A percentile compares a stretch with the other conserved stretches of the same genome.
Conservation (phyloP, 1,140 invertebrate species). For the Oryctes rhinoceros region DNA sequence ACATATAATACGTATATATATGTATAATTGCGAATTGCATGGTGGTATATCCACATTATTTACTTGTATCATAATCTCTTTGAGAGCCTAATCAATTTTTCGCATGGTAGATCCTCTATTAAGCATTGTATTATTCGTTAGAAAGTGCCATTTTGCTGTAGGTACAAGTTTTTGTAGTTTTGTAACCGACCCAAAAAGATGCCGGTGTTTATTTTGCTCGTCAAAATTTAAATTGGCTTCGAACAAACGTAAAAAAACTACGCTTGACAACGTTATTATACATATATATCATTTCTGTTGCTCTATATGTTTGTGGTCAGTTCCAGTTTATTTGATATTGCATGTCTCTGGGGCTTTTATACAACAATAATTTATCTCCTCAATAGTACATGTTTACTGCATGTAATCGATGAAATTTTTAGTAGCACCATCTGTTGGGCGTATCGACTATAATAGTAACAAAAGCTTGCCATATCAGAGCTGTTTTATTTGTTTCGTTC, state of each 20-base stretch:
- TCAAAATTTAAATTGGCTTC: too few species aligned
- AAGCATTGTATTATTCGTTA: conserved; percentile 55
- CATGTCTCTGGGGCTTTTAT: conserved; percentile 48
- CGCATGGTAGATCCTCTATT: conserved; percentile 57
- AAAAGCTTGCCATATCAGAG: neutral
- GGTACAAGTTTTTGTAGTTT: conserved; percentile 52
- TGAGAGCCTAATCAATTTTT: conserved; percentile 51
- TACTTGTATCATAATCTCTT: conserved; percentile 45
- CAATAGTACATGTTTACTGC: conserved; percentile 45
- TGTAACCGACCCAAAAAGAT: conserved; percentile 62
- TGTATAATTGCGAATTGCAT: conserved; percentile 45
- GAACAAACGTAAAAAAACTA: neutral
- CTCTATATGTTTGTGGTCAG: conserved; percentile 35
- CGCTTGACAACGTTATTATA: neutral
- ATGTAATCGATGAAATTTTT: conserved; percentile 36
- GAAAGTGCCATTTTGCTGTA: conserved; percentile 56
- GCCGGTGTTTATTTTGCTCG: conserved; percentile 4
- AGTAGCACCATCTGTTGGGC: conserved; percentile 25
- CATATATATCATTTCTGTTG: neutral
- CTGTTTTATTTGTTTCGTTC: neutral
- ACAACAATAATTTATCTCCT: neutral
- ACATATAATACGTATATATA: conserved; percentile 13
- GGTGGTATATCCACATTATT: conserved; percentile 45
- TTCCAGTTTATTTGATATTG: conserved; percentile 38
- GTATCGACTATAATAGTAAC: neutral